Evolutionary conservation across 2,888 invertebrate genomes (phyloP).

Genomic region (Agrochola circellaris): DNA sequence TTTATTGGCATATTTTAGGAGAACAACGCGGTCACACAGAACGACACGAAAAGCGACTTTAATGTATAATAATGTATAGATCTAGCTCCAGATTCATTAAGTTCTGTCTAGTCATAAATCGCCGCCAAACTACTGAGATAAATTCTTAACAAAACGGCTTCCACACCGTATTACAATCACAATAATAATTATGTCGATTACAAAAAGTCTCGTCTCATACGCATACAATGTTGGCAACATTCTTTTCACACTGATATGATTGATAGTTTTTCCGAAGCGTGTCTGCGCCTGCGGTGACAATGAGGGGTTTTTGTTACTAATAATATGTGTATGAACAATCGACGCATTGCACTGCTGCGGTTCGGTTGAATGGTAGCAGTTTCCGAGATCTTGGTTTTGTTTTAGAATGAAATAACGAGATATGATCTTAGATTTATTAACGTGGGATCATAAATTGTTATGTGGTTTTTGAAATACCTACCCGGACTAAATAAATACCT

Average conservation of each 20-base stretch:
- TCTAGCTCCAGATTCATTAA: no score
- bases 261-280: constrained; percentile 57
- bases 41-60: no score
- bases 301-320: constrained; percentile 63
- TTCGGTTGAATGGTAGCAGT: constrained; percentile 35
- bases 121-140: constrained; percentile 22
- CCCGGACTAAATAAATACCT: background rate
- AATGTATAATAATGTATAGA: no score
- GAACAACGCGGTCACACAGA: no score
- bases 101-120: constrained; percentile 29
- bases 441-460: background rate
- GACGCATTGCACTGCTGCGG: constrained; percentile 56
- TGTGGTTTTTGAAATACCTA: background rate
- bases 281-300: constrained; percentile 57
- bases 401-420: constrained; percentile 8
- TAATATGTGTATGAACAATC: constrained; percentile 63
- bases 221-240: constrained; percentile 66
- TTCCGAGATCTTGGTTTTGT: constrained; percentile 49
- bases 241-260: constrained; percentile 62
- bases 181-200: constrained; percentile 57
- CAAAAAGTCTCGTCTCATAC: constrained; percentile 59
- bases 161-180: constrained; percentile 57
- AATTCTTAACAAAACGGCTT: constrained; percentile 54
- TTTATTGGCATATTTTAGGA: no score
- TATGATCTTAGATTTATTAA: constrained; percentile 5